phyloP scores from a whole-genome alignment of 1,140 invertebrate species.

The Drosophila subpulchrella region DNA sequence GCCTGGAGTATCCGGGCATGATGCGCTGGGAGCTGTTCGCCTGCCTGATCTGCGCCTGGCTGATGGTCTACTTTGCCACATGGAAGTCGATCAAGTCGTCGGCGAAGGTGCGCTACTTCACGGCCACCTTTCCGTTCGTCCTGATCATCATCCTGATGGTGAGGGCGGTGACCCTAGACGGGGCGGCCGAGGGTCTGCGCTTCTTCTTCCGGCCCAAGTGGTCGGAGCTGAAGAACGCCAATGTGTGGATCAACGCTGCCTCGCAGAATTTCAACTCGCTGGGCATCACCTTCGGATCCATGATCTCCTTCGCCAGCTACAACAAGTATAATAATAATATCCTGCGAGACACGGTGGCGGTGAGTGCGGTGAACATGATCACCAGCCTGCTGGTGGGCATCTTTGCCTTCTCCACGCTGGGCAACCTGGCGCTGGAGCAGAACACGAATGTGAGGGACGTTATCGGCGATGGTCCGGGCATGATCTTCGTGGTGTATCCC shows the following conservation, averaged over 20 bases:
- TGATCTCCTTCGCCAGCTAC: constrained; percentile 98
- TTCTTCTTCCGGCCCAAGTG: constrained; percentile 96
- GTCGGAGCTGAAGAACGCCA: constrained; percentile 92
- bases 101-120: constrained; percentile 94
- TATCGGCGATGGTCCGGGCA: constrained; percentile 93
- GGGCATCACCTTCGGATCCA: constrained; percentile 95
- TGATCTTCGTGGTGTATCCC: constrained; percentile 95
- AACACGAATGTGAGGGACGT: constrained; percentile 91
- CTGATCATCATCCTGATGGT: constrained; percentile 92
- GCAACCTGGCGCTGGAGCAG: constrained; percentile 93
- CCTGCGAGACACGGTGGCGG: constrained; percentile 92
- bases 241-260: constrained; percentile 95
- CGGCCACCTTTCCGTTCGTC: constrained; percentile 93
- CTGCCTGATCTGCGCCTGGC: constrained; percentile 94
- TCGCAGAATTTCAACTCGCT: constrained; percentile 97
- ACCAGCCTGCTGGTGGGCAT: constrained; percentile 94
- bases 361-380: constrained; percentile 92
- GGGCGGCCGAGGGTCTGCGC: constrained; percentile 91
- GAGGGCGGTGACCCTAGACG: constrained; percentile 92
- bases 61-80: constrained; percentile 95
- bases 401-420: constrained; percentile 94
- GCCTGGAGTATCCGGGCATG: constrained; percentile 92
- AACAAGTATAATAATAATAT: constrained; percentile 97
- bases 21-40: constrained; percentile 94
- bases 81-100: constrained; percentile 96